Evolutionary conservation across 2,113 vertebrate genomes (phyloP), one percentile per base, ranked within the genome.

Genomic region (Nothocercus nigrocapillus): DNA sequence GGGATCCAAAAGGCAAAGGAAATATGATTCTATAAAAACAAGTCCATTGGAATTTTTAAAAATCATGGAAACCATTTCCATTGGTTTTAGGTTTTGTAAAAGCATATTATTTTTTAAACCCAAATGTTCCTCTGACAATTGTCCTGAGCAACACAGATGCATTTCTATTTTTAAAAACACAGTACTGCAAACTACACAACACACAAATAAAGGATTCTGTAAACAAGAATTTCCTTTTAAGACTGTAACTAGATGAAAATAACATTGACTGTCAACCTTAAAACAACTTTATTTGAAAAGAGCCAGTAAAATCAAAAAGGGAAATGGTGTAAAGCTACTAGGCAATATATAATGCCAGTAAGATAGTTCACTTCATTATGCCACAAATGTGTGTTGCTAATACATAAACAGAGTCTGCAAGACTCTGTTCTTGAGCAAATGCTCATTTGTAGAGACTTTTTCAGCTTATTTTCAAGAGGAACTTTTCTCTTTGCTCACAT

Each of bases 21-120:
- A 96, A 93, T 88, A 94, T 2, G 11, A 89, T 87, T 95, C 72
- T 74, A 94, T 42, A 51, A 75, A 85, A 95, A 96, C 40, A 64
- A 92, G 94, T 76, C 21, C n/a, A 66, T 30, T 36, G 59, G 74
- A 80, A 93, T 76, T 82, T 59, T 73, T 25, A 93, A 89, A 82
- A 93, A 73, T 67, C 67, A 83, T 3, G 11, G 38, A 85, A 88
- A 91, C 45, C 45, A 30, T 95, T 94, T 93, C 82, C 89, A 87
- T 27, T 94, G 70, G 54, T 27, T 92, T 94, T 89, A 88, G 78
- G 67, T 51, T 93, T 93, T 91, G n/a, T 82, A 78, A 78, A 91
- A 91, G 38, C 44, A 53, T 59, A 74, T 85, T 91, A 42, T 85
- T 85, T 90, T 89, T 93, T 69, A 88, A 91, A 74, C 36, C 49